Evolutionary conservation across 2,888 invertebrate genomes (phyloP), one percentile per base, ranked within the genome.

Genomic region (Hetaerina titia): DNA sequence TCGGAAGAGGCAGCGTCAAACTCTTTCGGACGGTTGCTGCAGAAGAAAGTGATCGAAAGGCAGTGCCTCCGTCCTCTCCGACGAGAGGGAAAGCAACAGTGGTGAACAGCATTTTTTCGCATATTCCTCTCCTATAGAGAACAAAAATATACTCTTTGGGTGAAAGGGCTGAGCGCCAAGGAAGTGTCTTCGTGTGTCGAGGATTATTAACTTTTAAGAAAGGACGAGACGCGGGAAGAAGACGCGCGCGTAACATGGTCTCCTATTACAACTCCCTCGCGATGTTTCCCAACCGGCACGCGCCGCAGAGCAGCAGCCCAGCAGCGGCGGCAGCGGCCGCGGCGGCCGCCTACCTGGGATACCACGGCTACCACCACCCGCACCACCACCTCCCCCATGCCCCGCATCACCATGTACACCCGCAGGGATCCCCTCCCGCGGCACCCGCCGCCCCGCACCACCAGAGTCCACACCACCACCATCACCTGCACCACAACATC

Each of bases 181-280:
- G 58, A n/a, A 63, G 90, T 90, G 63, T 19, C 63, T 17, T 64
- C 64, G 64, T 31, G 31, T 45, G 64, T 64, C 63, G 90, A 90
- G 45, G 22, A 22, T 15, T 22, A 57, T 13, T 60, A 22, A 58
- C 60, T 8, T 8, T 90, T 15, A 25, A n/a, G 8, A 25, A 25
- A 90, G 58, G 58, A 11, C 45, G 19, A 45, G 22, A 60, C 56
- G 6, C 2, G 90, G 11, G 57, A 60, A 60, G 60, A 17, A 22
- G 69, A 69, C 15, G 69, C 17, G 69, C 15, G 60, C 22, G 22
- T 81, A 95, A 95, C 69, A 98, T 98, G 98, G 98, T 98, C 97
- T 98, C 98, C 96, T 98, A 98, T 97, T 98, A 98, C 96, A 97
- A 98, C 97, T 97, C 98, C 96, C 97, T 98, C 96, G 97, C 98